phyloP scores from a whole-genome alignment of 2,797 vertebrate genomes.

The Darevskia nairensis region DNA sequence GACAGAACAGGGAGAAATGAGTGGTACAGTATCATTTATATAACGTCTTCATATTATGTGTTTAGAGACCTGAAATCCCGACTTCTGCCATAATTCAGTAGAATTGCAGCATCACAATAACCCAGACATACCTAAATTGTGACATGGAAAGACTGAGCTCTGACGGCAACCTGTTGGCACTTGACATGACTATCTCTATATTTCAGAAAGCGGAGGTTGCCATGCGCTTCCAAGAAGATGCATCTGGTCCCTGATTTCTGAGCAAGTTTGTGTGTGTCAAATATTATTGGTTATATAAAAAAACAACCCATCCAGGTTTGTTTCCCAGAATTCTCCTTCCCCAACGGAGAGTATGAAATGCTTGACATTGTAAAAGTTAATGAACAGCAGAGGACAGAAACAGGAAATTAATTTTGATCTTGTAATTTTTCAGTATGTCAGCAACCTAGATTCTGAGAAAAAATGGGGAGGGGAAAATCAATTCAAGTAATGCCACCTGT shows the following conservation, averaged over 20 bases:
- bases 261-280: not conserved
- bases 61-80: not conserved
- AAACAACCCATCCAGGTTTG: not conserved
- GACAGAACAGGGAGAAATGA: not conserved
- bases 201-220: conserved; percentile 25
- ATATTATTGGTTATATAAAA: not conserved
- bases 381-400: conserved; percentile 16
- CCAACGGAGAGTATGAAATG: not conserved
- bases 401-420: conserved; percentile 32
- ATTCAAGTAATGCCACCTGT: no score
- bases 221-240: not conserved
- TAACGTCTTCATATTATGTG: not conserved
- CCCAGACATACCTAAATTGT: not conserved
- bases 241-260: not conserved
- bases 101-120: not conserved
- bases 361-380: conserved; percentile 7
- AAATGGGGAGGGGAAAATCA: not conserved
- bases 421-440: not conserved
- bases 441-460: not conserved
- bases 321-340: conserved; percentile 31
- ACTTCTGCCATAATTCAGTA: not conserved
- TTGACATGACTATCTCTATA: conserved; percentile 7
- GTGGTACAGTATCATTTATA: not conserved
- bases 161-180: not conserved
- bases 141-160: not conserved